Evolutionary conservation across 2,113 vertebrate genomes (phyloP), one percentile per base, ranked within the genome.

Genomic region (Xenus cinereus): DNA sequence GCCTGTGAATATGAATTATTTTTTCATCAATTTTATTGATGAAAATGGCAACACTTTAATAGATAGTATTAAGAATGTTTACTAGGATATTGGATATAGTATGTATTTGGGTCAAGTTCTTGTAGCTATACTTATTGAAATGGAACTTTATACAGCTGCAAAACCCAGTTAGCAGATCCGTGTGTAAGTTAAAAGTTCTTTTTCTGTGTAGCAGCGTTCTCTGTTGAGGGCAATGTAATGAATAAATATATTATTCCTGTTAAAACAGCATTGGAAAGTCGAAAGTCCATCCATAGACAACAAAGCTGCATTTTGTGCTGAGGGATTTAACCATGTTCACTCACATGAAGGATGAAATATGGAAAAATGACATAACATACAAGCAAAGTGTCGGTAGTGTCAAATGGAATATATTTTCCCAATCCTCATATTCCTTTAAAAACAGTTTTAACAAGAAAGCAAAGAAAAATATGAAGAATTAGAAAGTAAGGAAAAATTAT

Each of bases 211-310:
- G 28, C 35, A 87, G 13, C 23, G 37, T 77, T 50, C 22, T 86
- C 33, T 67, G 7, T 51, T 78, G 26, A 87, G 28, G 39, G 8
- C 15, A 84, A 10, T 50, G 17, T 33, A 71, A 57, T 33, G 10
- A 62, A 80, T 57, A 76, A 93, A 66, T 68, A 35, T 43, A 21
- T 37, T 60, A 69, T 53, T 82, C 54, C 6, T 84, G 32, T 66
- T 59, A 59, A 0, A 0, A 27, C 39, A 59, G 5, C 0, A 0
- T 3, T 45, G 41, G 88, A 92, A 76, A 80, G 13, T 24, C 16
- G 23, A 45, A 73, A 69, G 72, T 59, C 32, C 59, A 41, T 57
- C 28, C 32, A 69, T 32, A 86, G 53, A 39, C 18, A 74, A 28
- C 14, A 92, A 72, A 69, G 13, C 21, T 85, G n/a, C 35, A 57